Evolutionary conservation across 2,113 vertebrate species (phyloP).

Genomic region (Catharus fuscescens): DNA sequence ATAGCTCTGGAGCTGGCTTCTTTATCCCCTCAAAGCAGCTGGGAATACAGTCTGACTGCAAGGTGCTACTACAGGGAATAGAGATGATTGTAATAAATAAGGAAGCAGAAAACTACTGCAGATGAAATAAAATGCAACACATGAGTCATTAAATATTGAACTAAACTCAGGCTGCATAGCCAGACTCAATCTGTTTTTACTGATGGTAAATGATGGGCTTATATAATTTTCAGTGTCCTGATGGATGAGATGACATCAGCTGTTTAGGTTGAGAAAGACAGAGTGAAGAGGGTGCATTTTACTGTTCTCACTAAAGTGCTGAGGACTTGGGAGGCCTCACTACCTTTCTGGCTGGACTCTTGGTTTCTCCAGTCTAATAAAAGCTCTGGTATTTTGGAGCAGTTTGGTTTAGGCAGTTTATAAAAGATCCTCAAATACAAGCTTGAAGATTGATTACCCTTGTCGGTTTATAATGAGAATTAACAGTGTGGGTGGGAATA

Average conservation of each 20-base stretch:
- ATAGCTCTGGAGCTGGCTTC: not conserved
- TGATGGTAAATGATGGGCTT: slow-evolving; percentile 3
- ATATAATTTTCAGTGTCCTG: slow-evolving; percentile 44
- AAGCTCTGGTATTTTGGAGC: not conserved
- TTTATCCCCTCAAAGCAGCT: not conserved
- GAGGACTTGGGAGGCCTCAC: not conserved
- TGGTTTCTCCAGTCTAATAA: not conserved
- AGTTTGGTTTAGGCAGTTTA: not conserved
- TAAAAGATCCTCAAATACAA: not conserved
- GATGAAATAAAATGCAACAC: slow-evolving; percentile 3
- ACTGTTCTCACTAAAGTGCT: not conserved
- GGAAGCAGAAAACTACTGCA: slow-evolving; percentile 11
- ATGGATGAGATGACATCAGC: not conserved
- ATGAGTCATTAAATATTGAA: slow-evolving; percentile 52
- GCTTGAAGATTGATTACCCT: slow-evolving; percentile 39
- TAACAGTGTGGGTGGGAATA: not conserved
- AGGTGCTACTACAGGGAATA: not conserved
- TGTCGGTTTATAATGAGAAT: slow-evolving; percentile 53
- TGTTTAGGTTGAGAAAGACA: not conserved
- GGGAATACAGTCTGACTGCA: not conserved
- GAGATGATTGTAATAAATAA: slow-evolving; percentile 61
- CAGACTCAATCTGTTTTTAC: slow-evolving; percentile 19
- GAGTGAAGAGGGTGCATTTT: not conserved
- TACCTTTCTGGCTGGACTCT: not conserved
- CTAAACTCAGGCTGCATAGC: not conserved